These are phyloP conservation scores for Zeuzera pyrina DNA, from an alignment of 2,888 invertebrate species.

Conservation along the genomic window DNA sequence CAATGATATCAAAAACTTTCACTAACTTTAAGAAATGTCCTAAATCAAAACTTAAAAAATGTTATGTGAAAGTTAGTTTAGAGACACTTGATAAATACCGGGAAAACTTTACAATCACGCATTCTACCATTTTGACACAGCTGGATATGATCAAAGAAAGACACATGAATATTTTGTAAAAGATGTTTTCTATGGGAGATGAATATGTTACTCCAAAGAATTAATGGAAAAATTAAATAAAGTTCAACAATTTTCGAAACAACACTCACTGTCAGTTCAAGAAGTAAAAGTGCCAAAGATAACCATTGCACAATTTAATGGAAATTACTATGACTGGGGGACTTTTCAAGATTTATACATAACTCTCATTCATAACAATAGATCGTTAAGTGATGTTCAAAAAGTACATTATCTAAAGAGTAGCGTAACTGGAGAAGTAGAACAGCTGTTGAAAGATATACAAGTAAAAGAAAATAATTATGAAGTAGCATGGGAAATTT, in stretches of 20 bases:
- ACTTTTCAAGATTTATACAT: constrained; percentile 12
- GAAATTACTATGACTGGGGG: constrained; percentile 12
- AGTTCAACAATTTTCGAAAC: too few relatives aligned
- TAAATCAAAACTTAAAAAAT: neutral
- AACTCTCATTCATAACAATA: too few relatives aligned
- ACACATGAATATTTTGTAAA: neutral
- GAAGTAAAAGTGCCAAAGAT: too few relatives aligned
- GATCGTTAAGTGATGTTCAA: too few relatives aligned
- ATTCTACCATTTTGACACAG: neutral
- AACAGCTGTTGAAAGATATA: constrained; percentile 11
- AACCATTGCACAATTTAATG: constrained; percentile 9
- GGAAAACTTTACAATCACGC: neutral
- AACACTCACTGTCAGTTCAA: too few relatives aligned
- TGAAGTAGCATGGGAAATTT: neutral
- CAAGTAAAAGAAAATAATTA: constrained; percentile 3
- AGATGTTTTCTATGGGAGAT: neutral
- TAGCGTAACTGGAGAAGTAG: constrained; percentile 13
- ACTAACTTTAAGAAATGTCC: neutral
- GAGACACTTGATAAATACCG: neutral
- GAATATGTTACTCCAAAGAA: neutral
- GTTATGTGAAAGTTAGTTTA: neutral
- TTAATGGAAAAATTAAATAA: too few relatives aligned
- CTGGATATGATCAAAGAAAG: neutral
- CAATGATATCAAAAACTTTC: neutral
- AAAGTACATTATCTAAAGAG: constrained; percentile 12